Evolutionary conservation across 2,888 invertebrate genomes (phyloP).

Genomic region (Linyphia triangularis): DNA sequence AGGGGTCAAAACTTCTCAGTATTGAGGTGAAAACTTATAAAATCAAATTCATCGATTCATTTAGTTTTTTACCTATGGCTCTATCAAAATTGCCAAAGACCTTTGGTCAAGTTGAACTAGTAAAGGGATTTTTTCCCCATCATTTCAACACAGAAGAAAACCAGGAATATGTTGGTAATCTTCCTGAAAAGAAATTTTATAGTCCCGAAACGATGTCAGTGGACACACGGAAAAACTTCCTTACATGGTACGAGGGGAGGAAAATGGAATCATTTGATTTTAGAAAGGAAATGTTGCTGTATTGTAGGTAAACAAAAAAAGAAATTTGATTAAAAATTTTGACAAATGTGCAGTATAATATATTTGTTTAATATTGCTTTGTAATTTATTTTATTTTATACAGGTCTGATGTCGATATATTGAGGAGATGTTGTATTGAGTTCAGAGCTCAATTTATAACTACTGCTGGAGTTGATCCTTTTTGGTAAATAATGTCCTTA

Average conservation of each 20-base stretch:
- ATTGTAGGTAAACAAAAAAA: conserved; percentile 50
- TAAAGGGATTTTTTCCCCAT: conserved; percentile 49
- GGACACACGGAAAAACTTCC: not conserved
- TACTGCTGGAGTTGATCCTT: not conserved
- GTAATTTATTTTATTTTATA: not conserved
- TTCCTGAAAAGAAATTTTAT: not conserved
- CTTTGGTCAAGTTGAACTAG: conserved; percentile 7
- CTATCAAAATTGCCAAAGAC: conserved; percentile 12
- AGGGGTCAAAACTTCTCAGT: not conserved
- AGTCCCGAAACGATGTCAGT: conserved; percentile 21
- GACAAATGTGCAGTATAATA: not conserved
- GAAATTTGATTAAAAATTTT: not conserved
- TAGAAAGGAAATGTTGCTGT: conserved; percentile 20
- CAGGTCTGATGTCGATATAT: conserved; percentile 8
- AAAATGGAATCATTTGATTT: conserved; percentile 15
- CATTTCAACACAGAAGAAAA: conserved; percentile 16
- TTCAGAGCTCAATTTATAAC: not conserved
- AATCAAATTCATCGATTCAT: conserved; percentile 9
- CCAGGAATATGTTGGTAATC: conserved; percentile 7
- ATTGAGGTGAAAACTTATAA: not conserved
- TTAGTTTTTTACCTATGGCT: conserved; percentile 32
- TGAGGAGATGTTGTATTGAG: not conserved
- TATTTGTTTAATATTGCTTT: not conserved
- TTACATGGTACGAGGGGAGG: not conserved
- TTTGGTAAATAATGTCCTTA: not conserved